Conservation (phyloP, 2,113 vertebrate species). For the Anolis carolinensis region DNA sequence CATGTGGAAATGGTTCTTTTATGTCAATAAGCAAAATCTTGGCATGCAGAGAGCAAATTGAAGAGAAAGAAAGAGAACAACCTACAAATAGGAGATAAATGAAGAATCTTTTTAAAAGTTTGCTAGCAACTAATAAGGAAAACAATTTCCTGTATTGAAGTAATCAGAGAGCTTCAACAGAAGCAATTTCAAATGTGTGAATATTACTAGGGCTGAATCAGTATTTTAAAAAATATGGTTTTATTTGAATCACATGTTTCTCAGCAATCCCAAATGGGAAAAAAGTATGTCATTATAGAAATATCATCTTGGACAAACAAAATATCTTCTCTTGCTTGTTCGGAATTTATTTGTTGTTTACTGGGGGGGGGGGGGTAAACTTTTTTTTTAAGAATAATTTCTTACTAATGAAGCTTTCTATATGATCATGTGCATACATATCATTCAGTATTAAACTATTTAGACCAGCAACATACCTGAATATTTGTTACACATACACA, state of each 20-base stretch:
- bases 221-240: neutral
- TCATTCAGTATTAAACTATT: neutral
- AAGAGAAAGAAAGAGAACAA: neutral
- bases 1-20: neutral
- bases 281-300: neutral
- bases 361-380: neutral
- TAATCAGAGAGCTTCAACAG: neutral
- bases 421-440: neutral
- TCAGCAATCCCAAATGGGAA: neutral
- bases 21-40: neutral
- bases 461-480: neutral
- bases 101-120: slow-evolving; percentile 15
- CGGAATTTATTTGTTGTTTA: neutral
- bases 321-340: neutral
- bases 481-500: neutral
- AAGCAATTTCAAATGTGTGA: slow-evolving; percentile 15
- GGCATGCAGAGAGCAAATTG: neutral
- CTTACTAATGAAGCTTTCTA: neutral
- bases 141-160: neutral
- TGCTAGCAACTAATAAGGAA: neutral
- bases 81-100: neutral
- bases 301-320: neutral
- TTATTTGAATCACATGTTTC: neutral
- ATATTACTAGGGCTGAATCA: neutral
- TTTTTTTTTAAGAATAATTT: neutral